Base-by-base conservation (phyloP, 2,797 vertebrate genomes). In the Delichon dasypus region DNA sequence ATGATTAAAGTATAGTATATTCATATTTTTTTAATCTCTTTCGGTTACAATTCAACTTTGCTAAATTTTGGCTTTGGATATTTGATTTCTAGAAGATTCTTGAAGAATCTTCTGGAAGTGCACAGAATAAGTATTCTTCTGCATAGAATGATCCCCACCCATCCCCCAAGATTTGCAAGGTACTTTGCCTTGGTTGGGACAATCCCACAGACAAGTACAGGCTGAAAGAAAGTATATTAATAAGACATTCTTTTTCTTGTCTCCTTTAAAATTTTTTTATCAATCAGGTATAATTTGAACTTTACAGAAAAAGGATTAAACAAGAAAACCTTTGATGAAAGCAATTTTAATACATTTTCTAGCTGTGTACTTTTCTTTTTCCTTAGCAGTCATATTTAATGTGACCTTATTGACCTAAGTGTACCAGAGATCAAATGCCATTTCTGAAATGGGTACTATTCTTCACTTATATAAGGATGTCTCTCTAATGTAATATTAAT, bases 101-200 rank as follows among this genome's bases (percentile, higher is more conserved):
- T 72, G 61, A 85, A 73, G 3, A 48, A n/a, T 40, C 17, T 84
- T 60, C 26, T 54, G 10, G 38, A 38, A 38, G 38, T 12, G 38
- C 38, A 38, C 38, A 38, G 38, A 38, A 38, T 38, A 38, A 38
- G 11, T 38, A 38, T 36, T 40, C 17, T 84, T 60, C 26, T 54
- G 10, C 47, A n/a, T 22, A 48, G 34, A 36, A 29, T 12, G 38
- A 38, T 38, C 38, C 38, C 38, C n/a, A n/a, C n/a, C 11, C 11
- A 10, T 11, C 11, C 11, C 38, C 38, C 38, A 38, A 38, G 40
- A 29, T 72, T n/a, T 54, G 11, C 30, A 17, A 32, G 13, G 19
- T 54, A 18, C 7, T 42, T 42, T 26, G 15, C 47, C 22, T 72
- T 0, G 3, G 8, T 32, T 1, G 0, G 8, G 26, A 19, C 13